Conservation (phyloP, 2,797 vertebrate genomes). For the Champsocephalus gunnari region DNA sequence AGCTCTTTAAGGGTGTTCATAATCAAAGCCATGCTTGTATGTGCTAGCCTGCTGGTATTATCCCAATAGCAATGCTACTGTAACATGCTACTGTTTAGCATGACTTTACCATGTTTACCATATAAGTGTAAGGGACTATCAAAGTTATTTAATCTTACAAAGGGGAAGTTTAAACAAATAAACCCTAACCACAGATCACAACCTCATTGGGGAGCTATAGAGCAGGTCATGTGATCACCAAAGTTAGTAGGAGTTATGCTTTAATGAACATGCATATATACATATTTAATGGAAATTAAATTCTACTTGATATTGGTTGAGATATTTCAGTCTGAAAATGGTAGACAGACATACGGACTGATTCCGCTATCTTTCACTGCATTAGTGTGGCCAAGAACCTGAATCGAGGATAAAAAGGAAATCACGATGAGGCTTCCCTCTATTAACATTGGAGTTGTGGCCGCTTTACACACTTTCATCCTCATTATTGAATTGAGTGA, state of each 20-base stretch:
- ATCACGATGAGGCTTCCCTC: background rate
- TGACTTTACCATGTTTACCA: background rate
- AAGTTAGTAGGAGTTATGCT: background rate
- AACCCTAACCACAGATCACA: background rate
- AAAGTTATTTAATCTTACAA: background rate
- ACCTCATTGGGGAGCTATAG: background rate
- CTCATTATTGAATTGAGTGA: conserved; percentile 27
- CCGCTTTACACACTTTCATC: conserved; percentile 10
- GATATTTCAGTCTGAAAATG: background rate
- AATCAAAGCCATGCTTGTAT: background rate
- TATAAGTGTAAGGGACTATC: background rate
- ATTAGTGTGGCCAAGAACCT: background rate
- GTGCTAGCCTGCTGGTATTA: background rate
- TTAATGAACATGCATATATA: background rate
- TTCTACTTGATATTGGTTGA: background rate
- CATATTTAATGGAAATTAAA: background rate
- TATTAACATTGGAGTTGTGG: conserved; percentile 7
- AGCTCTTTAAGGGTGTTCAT: background rate
- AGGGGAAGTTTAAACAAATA: background rate
- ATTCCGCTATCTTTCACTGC: background rate
- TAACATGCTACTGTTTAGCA: background rate
- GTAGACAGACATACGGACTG: background rate
- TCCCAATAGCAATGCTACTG: too few relatives aligned
- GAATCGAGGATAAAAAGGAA: background rate
- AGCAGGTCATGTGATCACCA: background rate